A percentile compares a stretch with the other conserved stretches of the same genome.
Evolutionary conservation across 2,888 invertebrate genomes (phyloP).

Genomic region (Tachystola acroxantha): DNA sequence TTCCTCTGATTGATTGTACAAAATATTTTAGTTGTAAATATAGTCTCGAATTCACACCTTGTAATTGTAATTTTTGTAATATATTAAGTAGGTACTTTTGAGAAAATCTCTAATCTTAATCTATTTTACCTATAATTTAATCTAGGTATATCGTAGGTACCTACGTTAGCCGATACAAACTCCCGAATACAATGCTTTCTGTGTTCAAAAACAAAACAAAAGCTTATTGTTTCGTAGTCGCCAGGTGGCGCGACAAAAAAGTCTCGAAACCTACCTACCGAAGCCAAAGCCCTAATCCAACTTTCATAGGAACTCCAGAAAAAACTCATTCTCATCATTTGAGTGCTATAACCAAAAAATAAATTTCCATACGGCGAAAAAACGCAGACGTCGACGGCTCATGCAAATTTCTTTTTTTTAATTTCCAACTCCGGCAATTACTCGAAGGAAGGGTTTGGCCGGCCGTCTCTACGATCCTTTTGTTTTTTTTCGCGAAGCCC

Average conservation of each 20-base stretch:
- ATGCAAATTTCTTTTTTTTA: conserved; percentile 68
- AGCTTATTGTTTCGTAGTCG: not conserved
- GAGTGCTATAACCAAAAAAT: conserved; percentile 29
- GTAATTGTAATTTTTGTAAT: too few species aligned
- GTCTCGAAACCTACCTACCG: not conserved
- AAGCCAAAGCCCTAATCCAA: conserved; percentile 10
- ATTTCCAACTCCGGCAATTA: conserved; percentile 64
- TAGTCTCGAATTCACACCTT: too few species aligned
- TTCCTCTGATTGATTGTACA: too few species aligned
- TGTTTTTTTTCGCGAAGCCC: conserved; percentile 64
- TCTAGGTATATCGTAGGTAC: too few species aligned
- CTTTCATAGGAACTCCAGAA: conserved; percentile 50
- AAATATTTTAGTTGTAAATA: too few species aligned
- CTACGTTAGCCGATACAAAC: too few species aligned
- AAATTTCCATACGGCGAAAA: conserved; percentile 49
- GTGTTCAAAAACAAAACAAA: too few species aligned
- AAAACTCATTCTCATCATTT: conserved; percentile 65
- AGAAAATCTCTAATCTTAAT: too few species aligned
- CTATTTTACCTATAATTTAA: too few species aligned
- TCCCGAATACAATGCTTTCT: too few species aligned
- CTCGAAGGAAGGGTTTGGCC: conserved; percentile 66
- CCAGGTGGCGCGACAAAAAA: conserved; percentile 3
- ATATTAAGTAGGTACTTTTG: too few species aligned
- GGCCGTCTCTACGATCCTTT: conserved; percentile 45
- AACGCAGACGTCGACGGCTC: conserved; percentile 39